Evolutionary conservation across 1,140 invertebrate species (phyloP).

Genomic region (Bombyx mori): DNA sequence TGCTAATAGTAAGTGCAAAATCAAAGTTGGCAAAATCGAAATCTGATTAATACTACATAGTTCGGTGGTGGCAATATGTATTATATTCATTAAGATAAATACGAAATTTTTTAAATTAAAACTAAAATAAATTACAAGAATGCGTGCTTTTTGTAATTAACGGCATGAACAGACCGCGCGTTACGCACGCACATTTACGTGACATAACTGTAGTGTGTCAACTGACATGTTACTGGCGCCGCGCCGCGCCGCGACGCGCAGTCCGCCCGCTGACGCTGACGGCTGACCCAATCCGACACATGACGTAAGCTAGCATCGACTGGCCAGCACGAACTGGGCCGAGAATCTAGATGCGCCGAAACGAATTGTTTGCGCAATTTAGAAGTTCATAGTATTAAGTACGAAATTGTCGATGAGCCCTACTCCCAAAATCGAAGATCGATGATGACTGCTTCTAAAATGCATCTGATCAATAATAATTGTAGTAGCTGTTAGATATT

Average conservation of each 20-base stretch:
- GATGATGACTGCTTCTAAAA: not conserved
- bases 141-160: not conserved
- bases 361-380: conserved; percentile 46
- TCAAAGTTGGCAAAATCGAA: not conserved
- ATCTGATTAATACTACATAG: not conserved
- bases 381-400: not conserved
- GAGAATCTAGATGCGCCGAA: conserved; percentile 44
- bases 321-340: conserved; percentile 40
- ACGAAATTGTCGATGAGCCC: too few relatives aligned
- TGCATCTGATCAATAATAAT: conserved; percentile 12
- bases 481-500: conserved; percentile 4
- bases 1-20: not conserved
- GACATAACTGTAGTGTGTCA: conserved; percentile 34
- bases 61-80: not conserved
- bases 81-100: not conserved
- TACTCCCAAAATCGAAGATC: too few relatives aligned
- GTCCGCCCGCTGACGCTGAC: conserved; percentile 33
- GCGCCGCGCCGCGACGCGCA: conserved; percentile 34
- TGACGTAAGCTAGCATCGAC: conserved; percentile 32
- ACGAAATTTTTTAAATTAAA: not conserved
- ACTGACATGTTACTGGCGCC: too few relatives aligned
- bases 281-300: conserved; percentile 49
- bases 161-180: conserved; percentile 23
- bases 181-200: conserved; percentile 37
- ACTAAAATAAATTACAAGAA: not conserved